Evolutionary conservation across 2,797 vertebrate species (phyloP).

Genomic region (Furcifer pardalis): DNA sequence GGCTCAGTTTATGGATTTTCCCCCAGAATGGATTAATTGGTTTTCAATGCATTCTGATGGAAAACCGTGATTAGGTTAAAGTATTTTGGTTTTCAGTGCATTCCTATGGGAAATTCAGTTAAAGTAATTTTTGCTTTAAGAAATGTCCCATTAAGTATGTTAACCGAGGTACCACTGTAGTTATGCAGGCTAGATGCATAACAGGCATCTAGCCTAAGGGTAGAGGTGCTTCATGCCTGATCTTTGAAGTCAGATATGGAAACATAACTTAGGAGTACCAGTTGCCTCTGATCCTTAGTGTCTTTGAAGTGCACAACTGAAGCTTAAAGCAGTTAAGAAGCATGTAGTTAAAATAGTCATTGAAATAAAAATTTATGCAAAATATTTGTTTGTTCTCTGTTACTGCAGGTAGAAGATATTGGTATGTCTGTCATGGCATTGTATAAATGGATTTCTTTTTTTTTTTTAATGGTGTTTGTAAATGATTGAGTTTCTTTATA

Average conservation of each 20-base stretch:
- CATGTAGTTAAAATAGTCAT: neutral
- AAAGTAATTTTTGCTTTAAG: too few species aligned
- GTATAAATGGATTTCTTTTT: neutral
- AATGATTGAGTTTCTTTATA: neutral
- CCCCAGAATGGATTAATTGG: too few species aligned
- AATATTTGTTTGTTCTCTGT: neutral
- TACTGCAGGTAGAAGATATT: neutral
- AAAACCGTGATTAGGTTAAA: too few species aligned
- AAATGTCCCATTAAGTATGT: too few species aligned
- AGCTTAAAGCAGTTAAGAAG: neutral
- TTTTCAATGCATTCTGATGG: too few species aligned
- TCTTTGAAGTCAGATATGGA: neutral
- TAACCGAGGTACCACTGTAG: too few species aligned
- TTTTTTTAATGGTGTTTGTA: neutral
- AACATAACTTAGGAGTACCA: neutral
- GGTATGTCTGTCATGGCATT: neutral
- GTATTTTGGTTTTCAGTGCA: too few species aligned
- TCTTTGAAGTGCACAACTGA: neutral
- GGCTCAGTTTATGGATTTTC: too few species aligned
- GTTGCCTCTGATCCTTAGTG: neutral
- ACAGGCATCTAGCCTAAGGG: too few species aligned
- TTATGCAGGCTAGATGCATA: too few species aligned
- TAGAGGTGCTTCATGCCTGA: neutral
- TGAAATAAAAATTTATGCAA: neutral
- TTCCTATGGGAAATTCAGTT: too few species aligned